Evolutionary conservation across 2,797 vertebrate species (phyloP).

Genomic region (Garrulus glandarius): DNA sequence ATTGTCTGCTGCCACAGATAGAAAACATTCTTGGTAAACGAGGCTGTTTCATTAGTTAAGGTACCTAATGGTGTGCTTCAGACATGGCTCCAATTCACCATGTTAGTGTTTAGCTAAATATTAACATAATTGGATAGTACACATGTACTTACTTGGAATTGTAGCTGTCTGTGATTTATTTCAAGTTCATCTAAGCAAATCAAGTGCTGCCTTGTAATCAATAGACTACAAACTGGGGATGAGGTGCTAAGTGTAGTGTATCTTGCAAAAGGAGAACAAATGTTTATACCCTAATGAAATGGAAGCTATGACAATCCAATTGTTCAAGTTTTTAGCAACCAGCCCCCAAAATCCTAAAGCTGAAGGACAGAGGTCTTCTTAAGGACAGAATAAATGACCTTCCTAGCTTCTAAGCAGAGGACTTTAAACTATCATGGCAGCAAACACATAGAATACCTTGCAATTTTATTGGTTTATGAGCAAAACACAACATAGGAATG

Average conservation of each 20-base stretch:
- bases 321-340: neutral
- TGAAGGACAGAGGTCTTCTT: neutral
- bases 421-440: neutral
- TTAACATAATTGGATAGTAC: neutral
- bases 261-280: neutral
- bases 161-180: neutral
- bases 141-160: neutral
- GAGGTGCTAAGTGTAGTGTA: neutral
- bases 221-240: neutral
- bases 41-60: neutral
- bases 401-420: neutral
- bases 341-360: neutral
- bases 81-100: neutral
- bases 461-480: neutral
- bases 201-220: neutral
- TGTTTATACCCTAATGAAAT: neutral
- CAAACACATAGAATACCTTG: neutral
- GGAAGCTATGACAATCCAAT: neutral
- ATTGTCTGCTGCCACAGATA: slow-evolving; percentile 34
- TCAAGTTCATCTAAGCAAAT: neutral
- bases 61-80: neutral
- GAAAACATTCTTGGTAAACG: neutral
- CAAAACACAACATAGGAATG: neutral
- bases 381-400: neutral
- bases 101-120: neutral